phyloP scores from a whole-genome alignment of 2,113 vertebrate genomes.

The Neogobius melanostomus region DNA sequence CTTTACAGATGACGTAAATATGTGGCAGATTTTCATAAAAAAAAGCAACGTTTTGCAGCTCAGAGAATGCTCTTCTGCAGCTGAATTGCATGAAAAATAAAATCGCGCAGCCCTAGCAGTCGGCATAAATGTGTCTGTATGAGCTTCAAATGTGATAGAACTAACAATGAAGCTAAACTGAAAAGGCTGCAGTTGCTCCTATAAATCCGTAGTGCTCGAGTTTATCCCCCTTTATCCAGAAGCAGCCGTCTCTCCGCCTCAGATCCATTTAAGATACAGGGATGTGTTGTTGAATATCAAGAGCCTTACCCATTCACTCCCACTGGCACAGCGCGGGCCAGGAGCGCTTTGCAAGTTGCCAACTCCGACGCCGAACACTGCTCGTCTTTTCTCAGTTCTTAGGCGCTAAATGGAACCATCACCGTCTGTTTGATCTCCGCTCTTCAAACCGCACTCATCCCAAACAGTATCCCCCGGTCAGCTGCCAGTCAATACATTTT shows the following conservation, averaged over 20 bases:
- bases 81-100: too few relatives aligned
- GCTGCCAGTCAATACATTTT: constrained; percentile 5
- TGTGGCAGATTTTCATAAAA: too few relatives aligned
- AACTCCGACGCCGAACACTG: constrained; percentile 51
- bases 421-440: constrained; percentile 5
- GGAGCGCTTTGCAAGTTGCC: constrained; percentile 35
- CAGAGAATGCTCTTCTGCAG: too few relatives aligned
- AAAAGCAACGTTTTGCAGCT: too few relatives aligned
- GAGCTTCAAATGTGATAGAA: too few relatives aligned
- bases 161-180: too few relatives aligned
- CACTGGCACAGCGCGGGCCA: constrained; percentile 48
- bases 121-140: too few relatives aligned
- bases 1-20: too few relatives aligned
- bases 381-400: constrained; percentile 34
- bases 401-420: constrained; percentile 2
- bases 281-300: constrained; percentile 60
- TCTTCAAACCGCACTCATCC: constrained; percentile 18
- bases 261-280: constrained; percentile 44
- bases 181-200: neutral
- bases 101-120: too few relatives aligned
- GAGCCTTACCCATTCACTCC: constrained; percentile 59
- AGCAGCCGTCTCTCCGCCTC: constrained; percentile 35
- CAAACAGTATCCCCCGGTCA: neutral
- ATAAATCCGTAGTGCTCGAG: constrained; percentile 6
- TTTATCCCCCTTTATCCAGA: constrained; percentile 13